Percentiles rank a stretch among this genome's conserved stretches.
phyloP scores from a whole-genome alignment of 37 sponge, comb jelly and placozoan genomes.

The Ephydatia muelleri region DNA sequence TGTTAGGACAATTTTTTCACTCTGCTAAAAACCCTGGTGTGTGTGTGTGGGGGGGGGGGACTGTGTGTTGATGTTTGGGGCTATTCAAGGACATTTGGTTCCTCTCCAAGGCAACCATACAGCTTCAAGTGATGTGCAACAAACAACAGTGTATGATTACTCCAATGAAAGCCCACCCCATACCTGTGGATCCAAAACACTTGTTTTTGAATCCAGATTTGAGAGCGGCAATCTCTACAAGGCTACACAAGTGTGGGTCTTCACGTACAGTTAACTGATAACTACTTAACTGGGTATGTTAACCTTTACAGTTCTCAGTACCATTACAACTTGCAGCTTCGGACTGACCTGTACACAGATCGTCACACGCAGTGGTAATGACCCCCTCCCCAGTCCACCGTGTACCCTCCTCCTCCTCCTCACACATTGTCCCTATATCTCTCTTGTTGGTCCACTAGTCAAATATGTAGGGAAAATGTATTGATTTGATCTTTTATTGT shows the following conservation, averaged over 20 bases:
- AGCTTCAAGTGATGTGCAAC: neutral
- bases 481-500: too few species aligned
- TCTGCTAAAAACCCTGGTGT: too few species aligned
- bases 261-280: too few species aligned
- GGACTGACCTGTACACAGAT: constrained; percentile 80
- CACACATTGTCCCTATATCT: too few species aligned
- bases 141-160: neutral
- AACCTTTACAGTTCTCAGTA: constrained; percentile 46
- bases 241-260: constrained; percentile 63
- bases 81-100: neutral
- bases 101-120: neutral
- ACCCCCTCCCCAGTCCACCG: neutral
- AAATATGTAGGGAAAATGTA: too few species aligned
- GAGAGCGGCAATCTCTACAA: constrained; percentile 81
- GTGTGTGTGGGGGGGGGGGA: too few species aligned
- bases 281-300: too few species aligned
- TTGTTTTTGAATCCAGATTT: constrained; percentile 77
- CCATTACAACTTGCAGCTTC: constrained; percentile 72
- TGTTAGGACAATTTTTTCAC: too few species aligned
- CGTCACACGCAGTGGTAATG: constrained; percentile 86
- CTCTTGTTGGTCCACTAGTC: too few species aligned
- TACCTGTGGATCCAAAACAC: neutral
- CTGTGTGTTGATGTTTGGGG: neutral
- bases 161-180: neutral
- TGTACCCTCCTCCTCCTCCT: neutral